These are phyloP conservation scores for Lucifuga dentata DNA, from an alignment of 2,113 vertebrate genomes.

Conservation along the genomic window DNA sequence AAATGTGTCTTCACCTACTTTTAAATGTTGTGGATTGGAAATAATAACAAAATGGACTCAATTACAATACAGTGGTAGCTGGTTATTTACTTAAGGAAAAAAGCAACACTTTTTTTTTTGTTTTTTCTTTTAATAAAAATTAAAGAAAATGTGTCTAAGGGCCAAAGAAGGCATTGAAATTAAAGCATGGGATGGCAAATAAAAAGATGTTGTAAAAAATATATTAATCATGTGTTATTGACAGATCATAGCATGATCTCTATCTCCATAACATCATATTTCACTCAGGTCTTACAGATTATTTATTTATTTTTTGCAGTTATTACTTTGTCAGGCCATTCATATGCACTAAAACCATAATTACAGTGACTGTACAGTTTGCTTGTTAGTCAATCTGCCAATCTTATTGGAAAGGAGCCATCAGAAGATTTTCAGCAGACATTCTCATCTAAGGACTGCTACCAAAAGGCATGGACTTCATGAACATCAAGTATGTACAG, in stretches of 20 bases:
- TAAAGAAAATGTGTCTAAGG: too few relatives aligned
- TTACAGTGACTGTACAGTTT: constrained; percentile 27
- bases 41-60: too few relatives aligned
- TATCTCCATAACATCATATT: not conserved
- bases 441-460: constrained; percentile 1
- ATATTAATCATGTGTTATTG: too few relatives aligned
- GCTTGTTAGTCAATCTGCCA: constrained; percentile 39
- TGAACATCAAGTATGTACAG: not conserved
- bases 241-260: too few relatives aligned
- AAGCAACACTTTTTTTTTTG: too few relatives aligned
- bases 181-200: not conserved
- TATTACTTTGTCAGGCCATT: constrained; percentile 5
- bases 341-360: constrained; percentile 26
- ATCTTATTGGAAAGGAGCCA: constrained; percentile 47
- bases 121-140: too few relatives aligned
- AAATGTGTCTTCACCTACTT: too few relatives aligned
- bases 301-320: not conserved
- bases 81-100: too few relatives aligned
- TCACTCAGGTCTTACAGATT: not conserved
- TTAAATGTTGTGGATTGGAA: too few relatives aligned
- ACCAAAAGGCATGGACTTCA: not conserved
- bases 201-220: not conserved
- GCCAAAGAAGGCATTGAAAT: too few relatives aligned
- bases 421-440: constrained; percentile 30
- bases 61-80: too few relatives aligned